phyloP scores from a whole-genome alignment of 2,888 invertebrate genomes.

The Tachina grossa region DNA sequence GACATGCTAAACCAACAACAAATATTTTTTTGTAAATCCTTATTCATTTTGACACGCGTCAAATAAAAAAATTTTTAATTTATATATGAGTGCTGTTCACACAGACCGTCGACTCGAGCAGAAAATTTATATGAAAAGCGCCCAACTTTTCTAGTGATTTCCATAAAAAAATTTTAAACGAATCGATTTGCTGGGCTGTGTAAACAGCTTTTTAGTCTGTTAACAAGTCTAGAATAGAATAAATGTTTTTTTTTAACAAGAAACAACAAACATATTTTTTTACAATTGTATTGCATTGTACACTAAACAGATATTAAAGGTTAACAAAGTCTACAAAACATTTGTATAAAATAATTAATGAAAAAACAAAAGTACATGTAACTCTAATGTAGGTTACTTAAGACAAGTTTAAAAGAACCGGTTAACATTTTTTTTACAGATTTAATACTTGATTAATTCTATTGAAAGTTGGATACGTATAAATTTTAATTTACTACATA shows the following conservation, averaged over 20 bases:
- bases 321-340: constrained; percentile 10
- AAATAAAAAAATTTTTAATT: too few species aligned
- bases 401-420: constrained; percentile 35
- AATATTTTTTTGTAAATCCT: too few species aligned
- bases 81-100: too few species aligned
- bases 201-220: too few species aligned
- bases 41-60: too few species aligned
- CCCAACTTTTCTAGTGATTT: too few species aligned
- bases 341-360: background rate
- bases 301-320: constrained; percentile 1
- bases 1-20: too few species aligned
- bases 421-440: constrained; percentile 31
- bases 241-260: background rate
- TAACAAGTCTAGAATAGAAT: too few species aligned
- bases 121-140: too few species aligned
- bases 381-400: constrained; percentile 41
- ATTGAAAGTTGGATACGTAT: constrained; percentile 9
- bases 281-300: background rate
- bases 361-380: constrained; percentile 22
- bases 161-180: too few species aligned
- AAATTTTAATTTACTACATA: background rate
- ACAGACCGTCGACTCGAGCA: too few species aligned
- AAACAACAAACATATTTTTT: background rate
- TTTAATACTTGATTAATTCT: constrained; percentile 5
- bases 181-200: too few species aligned